Conservation (phyloP, 2,113 vertebrate species). For the Jacana jacana region DNA sequence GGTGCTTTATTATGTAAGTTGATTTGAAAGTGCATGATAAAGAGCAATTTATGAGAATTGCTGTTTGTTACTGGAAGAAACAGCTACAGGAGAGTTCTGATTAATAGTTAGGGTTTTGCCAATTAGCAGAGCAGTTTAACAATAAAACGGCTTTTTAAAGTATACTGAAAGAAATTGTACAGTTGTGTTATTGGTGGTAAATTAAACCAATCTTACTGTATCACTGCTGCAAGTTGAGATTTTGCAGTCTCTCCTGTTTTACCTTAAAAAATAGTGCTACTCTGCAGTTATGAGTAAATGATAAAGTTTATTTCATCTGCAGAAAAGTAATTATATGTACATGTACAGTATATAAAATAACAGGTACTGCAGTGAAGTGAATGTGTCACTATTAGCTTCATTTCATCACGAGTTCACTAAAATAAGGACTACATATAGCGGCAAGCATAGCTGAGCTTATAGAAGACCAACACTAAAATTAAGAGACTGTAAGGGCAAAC, state of each 20-base stretch:
- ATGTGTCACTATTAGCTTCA: not conserved
- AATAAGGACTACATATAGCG: not conserved
- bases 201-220: not conserved
- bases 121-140: not conserved
- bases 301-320: not conserved
- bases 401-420: not conserved
- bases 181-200: not conserved
- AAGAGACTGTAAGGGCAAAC: not conserved
- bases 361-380: not conserved
- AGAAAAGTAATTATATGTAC: not conserved
- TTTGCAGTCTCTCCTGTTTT: not conserved
- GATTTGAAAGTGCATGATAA: not conserved
- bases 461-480: not conserved
- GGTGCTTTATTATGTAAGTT: conserved; percentile 11
- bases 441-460: not conserved
- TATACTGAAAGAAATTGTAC: not conserved
- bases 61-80: not conserved
- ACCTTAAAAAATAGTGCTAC: not conserved
- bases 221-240: not conserved
- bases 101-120: not conserved
- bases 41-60: not conserved
- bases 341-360: not conserved
- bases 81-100: not conserved
- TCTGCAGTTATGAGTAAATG: not conserved
- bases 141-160: not conserved